These are phyloP conservation scores for Drosophila mojavensis DNA, from an alignment of 1,140 invertebrate species.

Conservation along the genomic window DNA sequence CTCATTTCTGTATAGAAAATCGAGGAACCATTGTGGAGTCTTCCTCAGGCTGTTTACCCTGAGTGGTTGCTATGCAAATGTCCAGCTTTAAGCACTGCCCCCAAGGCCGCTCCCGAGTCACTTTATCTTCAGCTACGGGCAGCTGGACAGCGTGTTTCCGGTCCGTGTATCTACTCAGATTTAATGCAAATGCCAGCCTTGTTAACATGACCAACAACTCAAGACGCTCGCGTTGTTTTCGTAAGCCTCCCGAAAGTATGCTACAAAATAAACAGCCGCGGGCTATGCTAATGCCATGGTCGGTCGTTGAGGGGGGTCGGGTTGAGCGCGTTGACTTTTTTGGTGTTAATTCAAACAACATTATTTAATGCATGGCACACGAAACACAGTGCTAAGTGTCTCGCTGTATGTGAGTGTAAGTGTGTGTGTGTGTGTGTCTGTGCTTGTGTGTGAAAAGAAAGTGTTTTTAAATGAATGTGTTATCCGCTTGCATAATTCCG, in stretches of 20 bases:
- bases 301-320: neutral
- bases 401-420: neutral
- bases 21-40: no score
- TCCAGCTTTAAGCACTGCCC: constrained; percentile 17
- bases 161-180: constrained; percentile 51
- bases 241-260: constrained; percentile 50
- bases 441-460: constrained; percentile 69
- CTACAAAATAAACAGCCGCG: constrained; percentile 39
- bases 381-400: constrained; percentile 32
- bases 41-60: no score
- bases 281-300: constrained; percentile 69
- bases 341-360: constrained; percentile 79
- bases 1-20: no score
- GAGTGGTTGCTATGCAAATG: constrained; percentile 25
- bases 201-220: constrained; percentile 57
- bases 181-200: constrained; percentile 71
- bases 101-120: constrained; percentile 15
- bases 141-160: constrained; percentile 11
- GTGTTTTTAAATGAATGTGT: constrained; percentile 75
- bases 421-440: neutral
- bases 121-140: constrained; percentile 20
- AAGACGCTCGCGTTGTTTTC: constrained; percentile 49
- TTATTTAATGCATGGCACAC: constrained; percentile 79
- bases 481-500: constrained; percentile 73
- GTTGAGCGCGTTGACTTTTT: constrained; percentile 21